Percentiles rank a stretch among this genome's conserved stretches.
Conservation (phyloP, 2,797 vertebrate genomes). For the Takifugu ocellatus region DNA sequence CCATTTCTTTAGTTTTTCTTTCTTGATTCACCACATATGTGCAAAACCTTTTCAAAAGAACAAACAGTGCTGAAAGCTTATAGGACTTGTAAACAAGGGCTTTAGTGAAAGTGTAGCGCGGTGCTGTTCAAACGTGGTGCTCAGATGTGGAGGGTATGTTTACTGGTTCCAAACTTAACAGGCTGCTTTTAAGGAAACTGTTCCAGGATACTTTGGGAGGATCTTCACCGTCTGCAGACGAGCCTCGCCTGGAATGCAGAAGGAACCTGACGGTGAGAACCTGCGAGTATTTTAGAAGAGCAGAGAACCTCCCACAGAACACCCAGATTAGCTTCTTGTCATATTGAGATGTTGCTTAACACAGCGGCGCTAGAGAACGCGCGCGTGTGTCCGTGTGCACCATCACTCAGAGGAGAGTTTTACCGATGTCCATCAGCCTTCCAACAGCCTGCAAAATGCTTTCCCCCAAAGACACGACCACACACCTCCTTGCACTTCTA, state of each 20-base stretch:
- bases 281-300: too few species aligned
- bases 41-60: not conserved
- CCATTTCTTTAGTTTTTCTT: too few species aligned
- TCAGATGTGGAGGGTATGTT: slow-evolving; percentile 13
- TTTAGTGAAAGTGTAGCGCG: slow-evolving; percentile 12
- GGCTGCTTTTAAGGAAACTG: slow-evolving; percentile 18
- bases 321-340: not conserved
- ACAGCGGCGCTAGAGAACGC: not conserved
- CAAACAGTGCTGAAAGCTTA: too few species aligned
- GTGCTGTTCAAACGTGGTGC: slow-evolving; percentile 19
- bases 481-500: too few species aligned
- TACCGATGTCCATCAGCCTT: too few species aligned
- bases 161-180: slow-evolving; percentile 23
- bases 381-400: not conserved
- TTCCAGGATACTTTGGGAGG: slow-evolving; percentile 18
- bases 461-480: too few species aligned
- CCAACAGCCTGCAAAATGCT: too few species aligned
- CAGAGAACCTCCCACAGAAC: slow-evolving; percentile 1
- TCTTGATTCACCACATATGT: too few species aligned
- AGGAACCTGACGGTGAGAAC: slow-evolving; percentile 2
- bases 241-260: slow-evolving; percentile 13
- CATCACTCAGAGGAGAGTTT: too few species aligned
- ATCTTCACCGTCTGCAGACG: slow-evolving; percentile 10
- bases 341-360: not conserved
- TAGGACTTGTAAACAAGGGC: too few species aligned